Base-by-base conservation (phyloP, 2,113 vertebrate genomes). In the Cebus imitator region DNA sequence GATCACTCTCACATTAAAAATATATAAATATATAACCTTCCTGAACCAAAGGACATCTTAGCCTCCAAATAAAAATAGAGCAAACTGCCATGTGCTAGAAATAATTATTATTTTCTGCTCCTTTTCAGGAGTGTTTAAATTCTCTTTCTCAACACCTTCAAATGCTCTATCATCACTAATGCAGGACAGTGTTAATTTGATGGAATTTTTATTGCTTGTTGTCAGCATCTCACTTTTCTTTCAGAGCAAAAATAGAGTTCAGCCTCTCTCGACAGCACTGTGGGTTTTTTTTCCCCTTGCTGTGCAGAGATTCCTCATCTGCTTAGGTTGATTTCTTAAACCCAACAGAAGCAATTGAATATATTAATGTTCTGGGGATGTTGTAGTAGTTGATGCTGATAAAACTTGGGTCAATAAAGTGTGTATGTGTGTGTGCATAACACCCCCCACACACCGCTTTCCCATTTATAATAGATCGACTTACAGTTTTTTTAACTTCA, bases 181-280 rank as follows among this genome's bases (percentile, higher is more conserved):
- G 43, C 48, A 52, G 93, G 83, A 23, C n/a, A 70, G 52, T 30
- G 75, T 81, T 97, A 66, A 97, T 97, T 96, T 79, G 30, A 89
- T 92, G 75, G 16, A 68, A 2, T 83, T 96, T 48, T 86, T 95
- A 61, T 94, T 97, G 90, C 43, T 90, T 61, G 68, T 81, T 88
- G 95, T 93, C 94, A 86, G 78, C 52, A 57, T 97, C 95, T 97
- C 94, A 73, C 37, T 98, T 96, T 72, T 94, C 50, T 94, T 32
- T 94, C 13, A 37, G 58, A 96, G 58, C 50, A 92, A 93, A 86
- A 84, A 72, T 9, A 64, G 79, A 87, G 78, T 87, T 94, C 87
- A 95, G 84, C 50, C 78, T 16, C 45, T 3, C 0, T 64, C 78
- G 83, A 87, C 10, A 72, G 35, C 30, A 13, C n/a, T 0, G 9